phyloP scores from a whole-genome alignment of 1,140 invertebrate species.

The Diorhabda elongata region DNA sequence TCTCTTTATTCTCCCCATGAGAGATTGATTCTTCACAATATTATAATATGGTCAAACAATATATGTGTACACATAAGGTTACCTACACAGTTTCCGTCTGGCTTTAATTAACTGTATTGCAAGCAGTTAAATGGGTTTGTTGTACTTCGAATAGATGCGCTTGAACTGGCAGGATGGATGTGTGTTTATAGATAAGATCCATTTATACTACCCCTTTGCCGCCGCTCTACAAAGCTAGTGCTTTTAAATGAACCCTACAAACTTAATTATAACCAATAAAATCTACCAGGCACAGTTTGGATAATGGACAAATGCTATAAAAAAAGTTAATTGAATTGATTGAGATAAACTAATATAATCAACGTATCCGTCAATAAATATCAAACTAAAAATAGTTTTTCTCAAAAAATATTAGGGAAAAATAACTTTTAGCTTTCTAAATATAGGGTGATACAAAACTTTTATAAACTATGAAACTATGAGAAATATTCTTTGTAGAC shows the following conservation, averaged over 20 bases:
- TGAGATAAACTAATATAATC: too few relatives aligned
- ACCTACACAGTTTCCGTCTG: neutral
- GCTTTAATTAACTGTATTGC: conserved; percentile 13
- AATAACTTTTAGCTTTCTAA: too few relatives aligned
- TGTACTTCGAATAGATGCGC: conserved; percentile 12
- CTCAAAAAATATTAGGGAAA: too few relatives aligned
- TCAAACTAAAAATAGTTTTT: too few relatives aligned
- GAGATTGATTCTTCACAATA: neutral
- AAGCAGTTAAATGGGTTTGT: conserved; percentile 12
- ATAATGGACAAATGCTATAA: too few relatives aligned
- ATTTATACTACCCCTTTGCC: neutral
- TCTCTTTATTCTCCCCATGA: too few relatives aligned
- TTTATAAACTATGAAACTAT: too few relatives aligned
- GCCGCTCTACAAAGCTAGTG: neutral
- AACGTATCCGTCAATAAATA: too few relatives aligned
- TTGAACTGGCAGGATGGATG: conserved; percentile 8
- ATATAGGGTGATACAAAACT: too few relatives aligned
- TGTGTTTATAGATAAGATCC: conserved; percentile 13
- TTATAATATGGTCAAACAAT: neutral
- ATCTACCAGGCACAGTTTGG: neutral
- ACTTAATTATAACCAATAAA: conserved; percentile 13
- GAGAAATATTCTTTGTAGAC: too few relatives aligned
- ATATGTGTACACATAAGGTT: conserved; percentile 2
- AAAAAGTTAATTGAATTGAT: too few relatives aligned
- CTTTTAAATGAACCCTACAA: conserved; percentile 3